These are phyloP conservation scores for Cheilosia variabilis DNA, from an alignment of 2,888 invertebrate genomes.

Conservation along the genomic window DNA sequence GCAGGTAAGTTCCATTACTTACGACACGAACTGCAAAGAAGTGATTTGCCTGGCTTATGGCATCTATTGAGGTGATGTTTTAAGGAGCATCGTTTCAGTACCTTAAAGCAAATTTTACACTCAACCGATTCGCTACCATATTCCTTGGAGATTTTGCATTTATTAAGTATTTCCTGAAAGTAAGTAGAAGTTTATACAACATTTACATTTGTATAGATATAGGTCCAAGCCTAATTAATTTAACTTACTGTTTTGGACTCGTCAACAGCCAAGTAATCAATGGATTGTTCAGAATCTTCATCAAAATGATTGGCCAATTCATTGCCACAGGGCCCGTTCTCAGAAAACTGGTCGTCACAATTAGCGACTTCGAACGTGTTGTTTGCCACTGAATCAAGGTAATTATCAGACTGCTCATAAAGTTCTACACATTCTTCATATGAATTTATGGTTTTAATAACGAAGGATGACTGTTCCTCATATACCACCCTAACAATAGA, in stretches of 20 bases:
- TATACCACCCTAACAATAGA: neutral
- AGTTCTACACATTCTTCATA: neutral
- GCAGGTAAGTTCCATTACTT: neutral
- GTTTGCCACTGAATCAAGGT: neutral
- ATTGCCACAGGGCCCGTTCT: conserved; percentile 6
- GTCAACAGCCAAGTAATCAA: neutral
- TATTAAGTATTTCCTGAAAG: neutral
- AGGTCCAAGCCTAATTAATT: neutral
- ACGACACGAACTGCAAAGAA: conserved; percentile 71
- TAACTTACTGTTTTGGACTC: conserved; percentile 13
- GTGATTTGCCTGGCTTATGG: conserved; percentile 35
- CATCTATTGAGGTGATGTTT: conserved; percentile 61
- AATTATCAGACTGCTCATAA: neutral
- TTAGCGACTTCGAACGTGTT: conserved; percentile 21
- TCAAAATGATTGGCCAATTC: neutral
- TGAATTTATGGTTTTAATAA: neutral
- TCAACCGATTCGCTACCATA: conserved; percentile 10
- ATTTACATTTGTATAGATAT: too few relatives aligned
- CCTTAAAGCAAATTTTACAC: conserved; percentile 55
- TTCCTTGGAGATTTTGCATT: neutral
- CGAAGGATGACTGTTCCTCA: neutral
- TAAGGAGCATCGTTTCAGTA: conserved; percentile 56
- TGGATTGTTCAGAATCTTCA: neutral
- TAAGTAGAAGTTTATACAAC: neutral
- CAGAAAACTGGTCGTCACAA: neutral